Evolutionary conservation across 2,797 vertebrate genomes (phyloP), one percentile per base, ranked within the genome.

Genomic region (Argya squamiceps): DNA sequence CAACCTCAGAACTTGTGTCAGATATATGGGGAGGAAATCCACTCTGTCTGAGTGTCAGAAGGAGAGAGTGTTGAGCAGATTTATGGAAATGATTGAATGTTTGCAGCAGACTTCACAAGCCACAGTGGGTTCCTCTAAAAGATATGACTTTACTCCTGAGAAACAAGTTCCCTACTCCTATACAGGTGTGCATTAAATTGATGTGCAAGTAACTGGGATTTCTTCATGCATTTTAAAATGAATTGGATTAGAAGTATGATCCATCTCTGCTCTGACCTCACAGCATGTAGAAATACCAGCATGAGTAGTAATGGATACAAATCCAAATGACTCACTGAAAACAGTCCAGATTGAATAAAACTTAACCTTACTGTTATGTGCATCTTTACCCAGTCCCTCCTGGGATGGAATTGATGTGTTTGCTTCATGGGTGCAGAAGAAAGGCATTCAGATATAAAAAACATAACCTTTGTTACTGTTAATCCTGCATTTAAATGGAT

Each of bases 1-100:
- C 79, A 67, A 10, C 6, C 20, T 84, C 60, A 84, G 69, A 97
- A 97, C 93, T 92, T 93, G 56, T 69, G 77, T 92, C 77, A 89
- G 53, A 89, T 50, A 29, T 2, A 20, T 16, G 47, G 30, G 58
- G 84, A 97, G 46, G 70, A 92, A 96, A 96, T 92, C 37, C 63
- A 83, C 80, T 64, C 53, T 36, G 47, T 74, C 44, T 79, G 58
- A 74, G 37, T 70, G 11, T 85, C 60, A 91, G n/a, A 24, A 88
- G 26, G 49, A 89, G 41, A 70, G 5, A 9, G 24, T 17, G 15
- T 59, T 88, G 49, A 92, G 21, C 13, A 91, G 46, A 84, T 91
- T 89, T 56, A 37, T 39, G 46, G 56, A 53, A 89, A 27, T 55
- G 14, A 44, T 17, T 70, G 65, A 88, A 89, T 37, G 6, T 52